Evolutionary conservation across 2,113 vertebrate species (phyloP).

Genomic region (Candoia aspera): DNA sequence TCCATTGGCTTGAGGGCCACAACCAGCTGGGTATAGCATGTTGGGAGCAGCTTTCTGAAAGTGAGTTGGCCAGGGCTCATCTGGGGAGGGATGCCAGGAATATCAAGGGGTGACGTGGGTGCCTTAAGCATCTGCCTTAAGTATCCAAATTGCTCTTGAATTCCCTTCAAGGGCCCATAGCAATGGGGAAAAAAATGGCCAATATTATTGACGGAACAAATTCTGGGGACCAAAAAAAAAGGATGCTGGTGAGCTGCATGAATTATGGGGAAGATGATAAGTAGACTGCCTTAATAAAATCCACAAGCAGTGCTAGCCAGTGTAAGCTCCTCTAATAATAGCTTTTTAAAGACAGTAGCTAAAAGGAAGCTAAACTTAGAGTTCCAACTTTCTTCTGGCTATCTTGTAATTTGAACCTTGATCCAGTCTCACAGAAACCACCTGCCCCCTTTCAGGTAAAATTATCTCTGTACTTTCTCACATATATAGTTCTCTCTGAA

Average conservation of each 20-base stretch:
- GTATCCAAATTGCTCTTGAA: no score
- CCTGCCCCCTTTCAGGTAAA: background rate
- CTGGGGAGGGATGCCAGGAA: background rate
- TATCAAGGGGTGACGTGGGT: background rate
- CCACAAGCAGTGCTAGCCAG: background rate
- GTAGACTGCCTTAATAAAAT: background rate
- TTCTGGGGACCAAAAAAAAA: no score
- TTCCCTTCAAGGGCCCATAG: no score
- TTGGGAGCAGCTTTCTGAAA: background rate
- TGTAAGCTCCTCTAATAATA: background rate
- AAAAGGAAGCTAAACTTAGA: background rate
- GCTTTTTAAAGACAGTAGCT: background rate
- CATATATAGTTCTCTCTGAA: background rate
- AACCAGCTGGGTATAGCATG: background rate
- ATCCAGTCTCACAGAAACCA: background rate
- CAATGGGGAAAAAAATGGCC: no score
- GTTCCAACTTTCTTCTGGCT: background rate
- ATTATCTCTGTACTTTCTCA: background rate
- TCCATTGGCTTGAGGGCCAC: background rate
- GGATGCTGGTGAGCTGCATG: background rate
- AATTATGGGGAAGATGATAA: background rate
- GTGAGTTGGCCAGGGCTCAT: background rate
- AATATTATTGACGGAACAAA: no score
- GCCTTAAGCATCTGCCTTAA: background rate
- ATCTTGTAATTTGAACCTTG: background rate